Base-by-base conservation (phyloP, 2,888 invertebrate genomes). In the Macaria liturata region DNA sequence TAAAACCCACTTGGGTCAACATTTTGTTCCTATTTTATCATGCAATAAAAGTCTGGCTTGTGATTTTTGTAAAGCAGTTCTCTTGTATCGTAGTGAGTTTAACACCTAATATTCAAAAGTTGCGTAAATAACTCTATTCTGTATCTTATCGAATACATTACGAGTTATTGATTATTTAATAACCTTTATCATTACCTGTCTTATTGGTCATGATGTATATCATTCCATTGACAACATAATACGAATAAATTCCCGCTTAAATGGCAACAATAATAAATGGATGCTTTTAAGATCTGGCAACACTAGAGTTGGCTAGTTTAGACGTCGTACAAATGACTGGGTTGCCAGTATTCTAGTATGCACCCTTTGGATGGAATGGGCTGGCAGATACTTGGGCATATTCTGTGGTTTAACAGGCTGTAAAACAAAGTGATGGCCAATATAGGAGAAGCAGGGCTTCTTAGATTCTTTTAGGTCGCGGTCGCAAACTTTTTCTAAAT, bases 261-360 rank as follows among this genome's bases (percentile, higher is more conserved):
- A 59, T 69, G 61, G 67, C 70, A 68, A 75, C 69, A 75, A 71
- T 72, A 78, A 78, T 74, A 74, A 74, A 82, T 76, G 32, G 65
- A 66, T 47, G 61, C 64, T 68, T 70, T 76, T 70, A 73, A 67
- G 60, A 59, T 69, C 69, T 72, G 69, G 70, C 76, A 71, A 77
- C 72, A 76, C 68, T 62, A 61, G 65, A 71, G 74, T 68, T 63
- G 60, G 65, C 67, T 61, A 72, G 70, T 72, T 75, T 73, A 70
- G 73, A 75, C 68, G 72, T 77, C 74, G 70, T 75, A 76, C 73
- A 76, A 78, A 80, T 78, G 69, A 71, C 71, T 63, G 67, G 67
- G 65, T 66, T 69, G 67, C 66, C 69, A 67, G 66, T 68, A 63
- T 69, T 66, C 66, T 68, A 67, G 66, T 67, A 63, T 62, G 71